phyloP scores from a whole-genome alignment of 2,888 invertebrate species.

The Tiliacea aurago region DNA sequence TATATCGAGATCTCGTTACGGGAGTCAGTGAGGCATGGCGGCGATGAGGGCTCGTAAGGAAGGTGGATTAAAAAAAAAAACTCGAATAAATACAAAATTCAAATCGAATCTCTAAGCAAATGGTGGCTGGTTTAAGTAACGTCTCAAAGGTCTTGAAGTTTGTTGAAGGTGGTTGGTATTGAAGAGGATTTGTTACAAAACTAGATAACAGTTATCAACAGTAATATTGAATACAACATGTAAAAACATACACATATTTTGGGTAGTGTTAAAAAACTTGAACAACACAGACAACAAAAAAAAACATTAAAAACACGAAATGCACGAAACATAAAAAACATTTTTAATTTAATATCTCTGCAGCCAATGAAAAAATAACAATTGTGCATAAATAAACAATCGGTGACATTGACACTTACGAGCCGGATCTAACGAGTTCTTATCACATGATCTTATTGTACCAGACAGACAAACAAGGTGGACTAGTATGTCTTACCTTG shows the following conservation, averaged over 20 bases:
- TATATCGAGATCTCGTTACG: conserved; percentile 75
- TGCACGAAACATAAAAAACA: conserved; percentile 10
- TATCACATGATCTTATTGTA: conserved; percentile 69
- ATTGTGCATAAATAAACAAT: conserved; percentile 64
- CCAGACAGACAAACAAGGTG: conserved; percentile 46
- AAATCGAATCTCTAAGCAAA: conserved; percentile 19
- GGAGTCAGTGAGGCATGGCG: conserved; percentile 71
- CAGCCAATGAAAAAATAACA: conserved; percentile 53
- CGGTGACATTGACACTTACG: conserved; percentile 83
- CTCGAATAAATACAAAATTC: conserved; percentile 30
- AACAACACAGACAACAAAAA: neutral
- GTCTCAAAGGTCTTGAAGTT: no score
- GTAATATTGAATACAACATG: neutral
- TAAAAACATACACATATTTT: neutral
- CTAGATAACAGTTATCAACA: conserved; percentile 4
- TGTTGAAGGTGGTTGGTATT: neutral
- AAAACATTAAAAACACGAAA: neutral
- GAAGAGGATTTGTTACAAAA: conserved; percentile 4
- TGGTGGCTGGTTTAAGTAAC: conserved; percentile 13
- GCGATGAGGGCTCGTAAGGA: conserved; percentile 49
- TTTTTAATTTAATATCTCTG: conserved; percentile 7
- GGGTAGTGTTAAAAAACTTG: neutral
- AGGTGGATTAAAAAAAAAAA: conserved; percentile 58
- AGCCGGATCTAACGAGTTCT: conserved; percentile 84
- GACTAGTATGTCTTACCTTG: conserved; percentile 61